Conservation (phyloP, 2,888 invertebrate species). For the Nebria brevicollis region DNA sequence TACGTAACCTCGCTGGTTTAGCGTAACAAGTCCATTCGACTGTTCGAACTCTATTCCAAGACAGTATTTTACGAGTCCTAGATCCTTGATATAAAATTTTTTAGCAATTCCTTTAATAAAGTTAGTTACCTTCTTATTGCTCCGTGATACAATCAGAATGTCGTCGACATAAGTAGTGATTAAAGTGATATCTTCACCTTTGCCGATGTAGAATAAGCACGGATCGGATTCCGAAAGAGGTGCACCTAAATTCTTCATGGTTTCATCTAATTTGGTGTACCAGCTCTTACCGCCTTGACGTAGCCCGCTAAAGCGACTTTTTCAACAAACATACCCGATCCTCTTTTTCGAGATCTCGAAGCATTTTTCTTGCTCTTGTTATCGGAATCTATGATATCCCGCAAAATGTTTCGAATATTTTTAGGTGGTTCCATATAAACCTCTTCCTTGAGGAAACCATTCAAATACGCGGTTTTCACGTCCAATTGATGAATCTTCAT, state of each 20-base stretch:
- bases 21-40: not conserved
- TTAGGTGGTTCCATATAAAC: slow-evolving; percentile 13
- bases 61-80: not conserved
- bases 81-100: not conserved
- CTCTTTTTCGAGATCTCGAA: slow-evolving; percentile 47
- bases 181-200: not conserved
- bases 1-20: not conserved
- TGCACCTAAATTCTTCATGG: not conserved
- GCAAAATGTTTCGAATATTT: not conserved
- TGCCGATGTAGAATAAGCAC: not conserved
- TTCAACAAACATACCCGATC: slow-evolving; percentile 46
- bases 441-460: slow-evolving; percentile 4
- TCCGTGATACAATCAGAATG: too few species aligned
- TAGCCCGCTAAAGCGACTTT: not conserved
- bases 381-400: not conserved
- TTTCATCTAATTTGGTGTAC: not conserved
- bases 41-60: slow-evolving; percentile 9
- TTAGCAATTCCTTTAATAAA: not conserved
- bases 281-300: not conserved
- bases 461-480: slow-evolving; percentile 14
- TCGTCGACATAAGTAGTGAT: not conserved
- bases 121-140: not conserved
- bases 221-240: not conserved
- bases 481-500: not conserved
- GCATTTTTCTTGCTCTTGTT: not conserved